phyloP scores from a whole-genome alignment of 2,797 vertebrate species.

The Chanos chanos region DNA sequence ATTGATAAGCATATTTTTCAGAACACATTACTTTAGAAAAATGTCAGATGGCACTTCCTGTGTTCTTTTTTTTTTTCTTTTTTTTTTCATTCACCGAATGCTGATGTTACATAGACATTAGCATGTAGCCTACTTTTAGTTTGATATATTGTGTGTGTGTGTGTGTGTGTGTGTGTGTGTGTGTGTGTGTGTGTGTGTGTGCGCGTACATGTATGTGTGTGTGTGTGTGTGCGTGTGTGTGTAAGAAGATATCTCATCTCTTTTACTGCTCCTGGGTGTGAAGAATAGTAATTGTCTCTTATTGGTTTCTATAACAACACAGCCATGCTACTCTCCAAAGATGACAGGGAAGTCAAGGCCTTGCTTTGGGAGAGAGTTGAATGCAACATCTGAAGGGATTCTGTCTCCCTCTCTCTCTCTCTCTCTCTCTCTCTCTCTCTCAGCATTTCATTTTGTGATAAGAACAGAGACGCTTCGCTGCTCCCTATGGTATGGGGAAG shows the following conservation, averaged over 20 bases:
- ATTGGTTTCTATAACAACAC: neutral
- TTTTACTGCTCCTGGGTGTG: neutral
- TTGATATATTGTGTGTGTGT: neutral
- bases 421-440: too few relatives aligned
- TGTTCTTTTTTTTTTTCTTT: too few relatives aligned
- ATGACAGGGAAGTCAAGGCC: neutral
- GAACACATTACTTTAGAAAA: too few relatives aligned
- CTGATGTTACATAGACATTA: too few relatives aligned
- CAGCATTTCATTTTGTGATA: constrained; percentile 78
- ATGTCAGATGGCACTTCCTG: too few relatives aligned
- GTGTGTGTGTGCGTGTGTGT: neutral
- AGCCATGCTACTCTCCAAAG: neutral
- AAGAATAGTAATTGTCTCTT: neutral
- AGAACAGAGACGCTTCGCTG: constrained; percentile 65
- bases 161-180: neutral
- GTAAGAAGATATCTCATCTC: too few relatives aligned
- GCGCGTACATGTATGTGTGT: neutral
- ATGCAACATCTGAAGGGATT: too few relatives aligned
- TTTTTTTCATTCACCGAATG: too few relatives aligned
- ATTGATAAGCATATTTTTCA: too few relatives aligned
- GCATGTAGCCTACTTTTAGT: neutral
- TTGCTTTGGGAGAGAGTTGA: too few relatives aligned
- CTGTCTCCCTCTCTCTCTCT: too few relatives aligned
- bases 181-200: neutral
- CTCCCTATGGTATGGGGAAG: constrained; percentile 65